Evolutionary conservation across 2,113 vertebrate genomes (phyloP), one percentile per base, ranked within the genome.

Genomic region (Sinocyclocheilus grahami): DNA sequence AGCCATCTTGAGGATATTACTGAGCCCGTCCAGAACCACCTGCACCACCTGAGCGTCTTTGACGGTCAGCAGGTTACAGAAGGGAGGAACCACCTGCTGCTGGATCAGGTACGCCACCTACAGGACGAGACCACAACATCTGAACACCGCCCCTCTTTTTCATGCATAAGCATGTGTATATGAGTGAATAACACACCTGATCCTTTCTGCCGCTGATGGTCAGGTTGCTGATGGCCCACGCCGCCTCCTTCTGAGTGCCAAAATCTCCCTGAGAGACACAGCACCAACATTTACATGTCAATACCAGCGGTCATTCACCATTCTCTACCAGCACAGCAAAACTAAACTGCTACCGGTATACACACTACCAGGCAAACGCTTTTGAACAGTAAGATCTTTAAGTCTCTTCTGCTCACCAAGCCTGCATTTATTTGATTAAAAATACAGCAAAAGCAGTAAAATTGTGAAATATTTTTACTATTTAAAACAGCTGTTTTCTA

Each of bases 1-100:
- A 39, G 98, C 98, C 98, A 99, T 99, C 95, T 99, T 99, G 87
- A 99, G 96, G 94, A 99, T 99, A 95, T 99, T 99, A 96, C 97
- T 99, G 92, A 99, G 95, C 86, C 98, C 98, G 75, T 99, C 98
- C 60, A 99, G 95, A 87, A 99, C 98, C 58, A 99, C 98, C 91
- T 99, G 98, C 83, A 99, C 98, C 82, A 99, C 98, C 89, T 99
- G 98, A 63, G 97, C 96, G 27, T 99, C 98, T 95, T 99, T 99
- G 93, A 99, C 98, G 55, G 95, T 98, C 92, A 99, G 96, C 93
- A 99, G 95, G 90, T 97, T 98, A 95, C 98, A 99, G 93, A 99
- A 99, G 4, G 98, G 98, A 90, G 98, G 98, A 88, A 99, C 98
- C 90, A 99, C 98, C 86, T 98, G 97, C 95, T 98, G 97, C 88